Evolutionary conservation across 2,888 invertebrate species (phyloP).

Genomic region (Hydrotaea cyrtoneurina): DNA sequence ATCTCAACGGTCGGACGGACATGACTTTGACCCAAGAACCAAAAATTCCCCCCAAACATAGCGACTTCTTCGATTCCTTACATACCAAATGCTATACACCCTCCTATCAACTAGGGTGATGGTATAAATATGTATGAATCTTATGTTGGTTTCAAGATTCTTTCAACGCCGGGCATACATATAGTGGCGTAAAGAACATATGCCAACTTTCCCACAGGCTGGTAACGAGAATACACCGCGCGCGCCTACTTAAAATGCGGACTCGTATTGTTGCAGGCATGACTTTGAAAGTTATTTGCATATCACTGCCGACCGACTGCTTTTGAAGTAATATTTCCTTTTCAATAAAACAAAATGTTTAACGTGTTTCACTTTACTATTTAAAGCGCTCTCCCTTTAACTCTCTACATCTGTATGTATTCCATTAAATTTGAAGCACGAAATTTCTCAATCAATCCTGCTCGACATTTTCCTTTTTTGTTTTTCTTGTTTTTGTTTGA

Average conservation of each 20-base stretch:
- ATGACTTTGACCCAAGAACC: no score
- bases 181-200: not conserved
- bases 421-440: not conserved
- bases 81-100: no score
- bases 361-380: not conserved
- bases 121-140: no score
- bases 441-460: conserved; percentile 31
- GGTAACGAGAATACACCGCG: not conserved
- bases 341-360: not conserved
- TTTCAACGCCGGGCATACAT: no score
- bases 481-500: not conserved
- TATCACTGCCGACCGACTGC: not conserved
- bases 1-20: no score
- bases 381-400: not conserved
- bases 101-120: no score
- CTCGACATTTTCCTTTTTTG: conserved; percentile 20
- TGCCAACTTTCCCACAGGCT: conserved; percentile 12
- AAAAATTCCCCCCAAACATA: no score
- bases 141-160: no score
- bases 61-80: no score
- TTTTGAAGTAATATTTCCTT: not conserved
- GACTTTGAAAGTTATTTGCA: conserved; percentile 29
- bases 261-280: not conserved
- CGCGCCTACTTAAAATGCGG: not conserved
- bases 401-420: not conserved